Percentiles rank a stretch among this genome's conserved stretches.
phyloP scores from a whole-genome alignment of 2,113 vertebrate genomes.

The Tragelaphus strepsiceros region DNA sequence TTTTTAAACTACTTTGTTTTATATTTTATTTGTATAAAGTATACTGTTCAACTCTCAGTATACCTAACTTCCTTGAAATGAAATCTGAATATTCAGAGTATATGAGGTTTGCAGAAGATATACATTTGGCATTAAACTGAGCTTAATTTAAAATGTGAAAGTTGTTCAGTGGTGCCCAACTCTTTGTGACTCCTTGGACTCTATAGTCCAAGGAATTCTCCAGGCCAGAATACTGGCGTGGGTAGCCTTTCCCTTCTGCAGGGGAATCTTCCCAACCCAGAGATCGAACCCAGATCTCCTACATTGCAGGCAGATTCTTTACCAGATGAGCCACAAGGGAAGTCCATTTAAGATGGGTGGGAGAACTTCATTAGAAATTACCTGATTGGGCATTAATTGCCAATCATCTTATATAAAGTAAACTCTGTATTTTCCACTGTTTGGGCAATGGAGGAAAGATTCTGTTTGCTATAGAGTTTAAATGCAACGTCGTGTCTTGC shows the following conservation, averaged over 20 bases:
- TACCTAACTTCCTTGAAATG: background rate
- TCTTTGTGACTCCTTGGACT: background rate
- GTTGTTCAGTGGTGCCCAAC: background rate
- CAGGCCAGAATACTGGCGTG: background rate
- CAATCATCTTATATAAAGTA: background rate
- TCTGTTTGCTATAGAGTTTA: background rate
- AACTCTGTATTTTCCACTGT: background rate
- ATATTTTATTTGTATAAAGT: background rate
- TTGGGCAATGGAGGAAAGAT: background rate
- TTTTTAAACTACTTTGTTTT: constrained; percentile 14
- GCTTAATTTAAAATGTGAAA: background rate
- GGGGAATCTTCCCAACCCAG: background rate
- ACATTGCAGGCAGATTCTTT: background rate
- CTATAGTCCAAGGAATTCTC: background rate
- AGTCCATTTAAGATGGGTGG: constrained; percentile 9
- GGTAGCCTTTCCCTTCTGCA: background rate
- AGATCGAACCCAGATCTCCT: background rate
- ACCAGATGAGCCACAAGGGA: background rate
- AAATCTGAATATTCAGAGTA: constrained; percentile 4
- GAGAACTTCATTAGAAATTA: constrained; percentile 11
- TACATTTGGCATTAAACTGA: constrained; percentile 39
- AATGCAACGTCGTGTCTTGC: background rate
- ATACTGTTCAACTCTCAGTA: background rate
- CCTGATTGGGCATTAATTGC: constrained; percentile 38
- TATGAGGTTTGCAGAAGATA: constrained; percentile 6